Base-by-base conservation (phyloP, 2,888 invertebrate genomes). In the Protodeltote pygarga region DNA sequence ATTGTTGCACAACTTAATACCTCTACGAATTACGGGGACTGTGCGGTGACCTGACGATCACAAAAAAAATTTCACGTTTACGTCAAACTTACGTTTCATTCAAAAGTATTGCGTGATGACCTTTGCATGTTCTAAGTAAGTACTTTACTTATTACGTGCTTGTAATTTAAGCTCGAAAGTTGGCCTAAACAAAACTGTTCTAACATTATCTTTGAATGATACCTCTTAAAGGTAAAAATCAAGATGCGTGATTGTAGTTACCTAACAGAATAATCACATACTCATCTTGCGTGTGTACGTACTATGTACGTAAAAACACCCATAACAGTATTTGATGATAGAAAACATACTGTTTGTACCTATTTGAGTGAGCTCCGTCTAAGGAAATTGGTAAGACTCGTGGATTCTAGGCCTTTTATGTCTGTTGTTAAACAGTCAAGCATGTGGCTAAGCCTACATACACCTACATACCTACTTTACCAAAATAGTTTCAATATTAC, bases 101-200 rank as follows among this genome's bases (percentile, higher is more conserved):
- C n/a, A n/a, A n/a, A n/a, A n/a, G n/a, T n/a, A n/a, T n/a, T n/a
- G n/a, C n/a, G n/a, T n/a, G n/a, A 10, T 45, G 66, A 66, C 62
- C 71, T 65, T 61, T 55, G 42, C 23, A 38, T 15, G 24, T 31
- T 66, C 55, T 65, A 55, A 66, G 38, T 25, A 27, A 8, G 13
- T 3, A 11, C 13, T 27, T 27, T 24, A 9, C 13, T 13, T 8
- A 6, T 8, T 11, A 27, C 15, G 28, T 13, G 20, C 34, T 8
- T 15, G 32, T 53, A 41, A 46, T 48, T 13, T 13, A 5, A 42
- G 8, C 5, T 15, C 14, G 45, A 61, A 59, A 65, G 54, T 40
- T 40, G 34, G 25, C 20, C 24, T 31, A 34, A n/a, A 28, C 35
- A 31, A 42, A 11, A 5, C 21, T n/a, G 21, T 21, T 37, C 37